Percentiles rank a stretch among this genome's conserved stretches.
Conservation (phyloP, 2,797 vertebrate species). For the Mus caroli region DNA sequence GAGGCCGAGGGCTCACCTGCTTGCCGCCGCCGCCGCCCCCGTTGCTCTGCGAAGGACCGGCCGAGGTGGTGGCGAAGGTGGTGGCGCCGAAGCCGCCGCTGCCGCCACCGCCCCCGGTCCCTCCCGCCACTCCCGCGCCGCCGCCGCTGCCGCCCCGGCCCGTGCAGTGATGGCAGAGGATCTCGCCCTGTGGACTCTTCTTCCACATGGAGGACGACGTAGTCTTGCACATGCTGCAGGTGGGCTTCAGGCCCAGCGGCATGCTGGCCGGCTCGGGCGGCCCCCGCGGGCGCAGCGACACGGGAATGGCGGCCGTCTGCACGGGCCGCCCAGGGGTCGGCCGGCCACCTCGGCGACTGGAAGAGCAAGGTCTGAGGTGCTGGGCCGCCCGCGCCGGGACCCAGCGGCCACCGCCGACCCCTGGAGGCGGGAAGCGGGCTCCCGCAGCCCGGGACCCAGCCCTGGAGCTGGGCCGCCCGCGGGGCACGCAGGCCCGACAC, state of each 20-base stretch:
- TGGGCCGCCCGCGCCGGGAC: neutral
- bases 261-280: slow-evolving; percentile 86
- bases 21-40: slow-evolving; percentile 80
- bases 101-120: slow-evolving; percentile 90
- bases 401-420: slow-evolving; percentile 12
- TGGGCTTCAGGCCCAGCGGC: slow-evolving; percentile 97
- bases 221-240: slow-evolving; percentile 96
- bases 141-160: slow-evolving; percentile 87
- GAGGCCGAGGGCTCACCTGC: slow-evolving; percentile 71
- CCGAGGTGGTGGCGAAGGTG: slow-evolving; percentile 88
- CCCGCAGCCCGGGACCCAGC: neutral
- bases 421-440: neutral
- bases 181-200: slow-evolving; percentile 96
- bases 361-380: neutral
- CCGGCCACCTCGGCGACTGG: slow-evolving; percentile 75
- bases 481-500: neutral
- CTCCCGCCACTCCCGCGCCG: slow-evolving; percentile 88
- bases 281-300: slow-evolving; percentile 78
- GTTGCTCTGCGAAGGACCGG: slow-evolving; percentile 76
- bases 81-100: slow-evolving; percentile 88
- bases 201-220: slow-evolving; percentile 99
- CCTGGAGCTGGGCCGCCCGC: neutral
- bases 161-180: slow-evolving; percentile 97
- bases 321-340: slow-evolving; percentile 64
- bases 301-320: slow-evolving; percentile 69